phyloP scores from a whole-genome alignment of 2,113 vertebrate genomes.

The Sylvilagus bachmani region DNA sequence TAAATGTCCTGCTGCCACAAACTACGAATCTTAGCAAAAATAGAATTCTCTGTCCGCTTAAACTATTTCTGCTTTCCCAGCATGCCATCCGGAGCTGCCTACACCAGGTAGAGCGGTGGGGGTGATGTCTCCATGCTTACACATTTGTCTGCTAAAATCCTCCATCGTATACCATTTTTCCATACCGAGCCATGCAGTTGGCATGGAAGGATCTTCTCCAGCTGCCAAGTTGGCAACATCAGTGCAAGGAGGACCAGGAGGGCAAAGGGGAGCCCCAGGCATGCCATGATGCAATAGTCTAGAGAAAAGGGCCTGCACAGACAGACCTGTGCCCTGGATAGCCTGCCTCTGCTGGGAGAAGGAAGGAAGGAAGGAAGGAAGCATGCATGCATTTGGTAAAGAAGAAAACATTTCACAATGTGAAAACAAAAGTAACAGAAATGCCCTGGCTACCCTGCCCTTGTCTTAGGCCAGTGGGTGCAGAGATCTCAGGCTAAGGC shows the following conservation, averaged over 20 bases:
- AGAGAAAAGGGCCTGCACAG: neutral
- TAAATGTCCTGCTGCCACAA: constrained; percentile 59
- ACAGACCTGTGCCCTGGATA: neutral
- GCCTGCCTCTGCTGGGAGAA: neutral
- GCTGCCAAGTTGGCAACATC: too few species aligned
- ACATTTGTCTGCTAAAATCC: neutral
- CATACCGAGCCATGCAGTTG: neutral
- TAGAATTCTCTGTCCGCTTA: constrained; percentile 42
- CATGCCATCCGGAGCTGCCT: neutral
- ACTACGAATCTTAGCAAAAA: constrained; percentile 45
- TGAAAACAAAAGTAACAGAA: neutral
- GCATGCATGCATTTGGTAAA: neutral
- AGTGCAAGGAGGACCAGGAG: too few species aligned
- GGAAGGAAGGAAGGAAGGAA: neutral
- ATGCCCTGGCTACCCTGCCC: rapidly evolving
- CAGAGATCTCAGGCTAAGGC: neutral
- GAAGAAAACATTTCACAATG: neutral
- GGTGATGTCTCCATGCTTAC: neutral
- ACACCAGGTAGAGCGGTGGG: neutral
- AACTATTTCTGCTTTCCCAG: neutral
- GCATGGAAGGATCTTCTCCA: neutral
- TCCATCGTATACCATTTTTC: neutral
- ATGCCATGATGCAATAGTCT: neutral
- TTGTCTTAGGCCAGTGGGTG: neutral
- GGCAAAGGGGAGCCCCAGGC: neutral